These are phyloP conservation scores for Parotia lawesii DNA, from an alignment of 2,113 vertebrate genomes.

Conservation along the genomic window DNA sequence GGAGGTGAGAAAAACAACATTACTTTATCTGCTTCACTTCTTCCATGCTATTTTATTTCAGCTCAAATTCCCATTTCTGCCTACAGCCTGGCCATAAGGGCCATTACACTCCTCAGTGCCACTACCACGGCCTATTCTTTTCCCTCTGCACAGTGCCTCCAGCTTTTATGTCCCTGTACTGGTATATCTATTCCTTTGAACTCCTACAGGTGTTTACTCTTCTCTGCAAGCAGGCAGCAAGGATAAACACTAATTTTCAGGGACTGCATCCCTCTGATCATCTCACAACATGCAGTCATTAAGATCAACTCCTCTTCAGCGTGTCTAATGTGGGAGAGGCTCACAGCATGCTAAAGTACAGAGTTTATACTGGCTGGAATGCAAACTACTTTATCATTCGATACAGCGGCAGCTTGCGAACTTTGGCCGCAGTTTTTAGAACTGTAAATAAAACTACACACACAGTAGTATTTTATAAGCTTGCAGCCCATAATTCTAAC, in stretches of 20 bases:
- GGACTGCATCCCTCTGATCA: background rate
- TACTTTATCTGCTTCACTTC: background rate
- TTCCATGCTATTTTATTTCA: background rate
- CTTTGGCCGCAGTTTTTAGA: background rate
- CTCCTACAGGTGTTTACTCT: background rate
- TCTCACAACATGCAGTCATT: conserved; percentile 27
- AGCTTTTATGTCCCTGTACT: background rate
- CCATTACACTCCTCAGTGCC: background rate
- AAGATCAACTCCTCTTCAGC: background rate
- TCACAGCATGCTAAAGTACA: background rate
- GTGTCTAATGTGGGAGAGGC: background rate
- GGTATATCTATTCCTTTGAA: background rate
- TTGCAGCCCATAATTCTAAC: background rate
- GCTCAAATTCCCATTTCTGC: background rate
- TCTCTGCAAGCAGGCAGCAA: background rate
- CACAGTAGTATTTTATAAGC: background rate
- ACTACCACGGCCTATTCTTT: background rate
- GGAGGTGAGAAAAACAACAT: background rate
- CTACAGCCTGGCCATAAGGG: background rate
- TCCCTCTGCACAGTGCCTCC: background rate
- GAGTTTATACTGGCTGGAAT: background rate
- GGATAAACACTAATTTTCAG: background rate
- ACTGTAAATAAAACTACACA: background rate
- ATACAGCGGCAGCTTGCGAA: background rate
- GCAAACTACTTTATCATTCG: conserved; percentile 14